Percentiles rank a stretch among this genome's conserved stretches.
phyloP scores from a whole-genome alignment of 2,888 invertebrate species.

The Sinelater perroti region DNA sequence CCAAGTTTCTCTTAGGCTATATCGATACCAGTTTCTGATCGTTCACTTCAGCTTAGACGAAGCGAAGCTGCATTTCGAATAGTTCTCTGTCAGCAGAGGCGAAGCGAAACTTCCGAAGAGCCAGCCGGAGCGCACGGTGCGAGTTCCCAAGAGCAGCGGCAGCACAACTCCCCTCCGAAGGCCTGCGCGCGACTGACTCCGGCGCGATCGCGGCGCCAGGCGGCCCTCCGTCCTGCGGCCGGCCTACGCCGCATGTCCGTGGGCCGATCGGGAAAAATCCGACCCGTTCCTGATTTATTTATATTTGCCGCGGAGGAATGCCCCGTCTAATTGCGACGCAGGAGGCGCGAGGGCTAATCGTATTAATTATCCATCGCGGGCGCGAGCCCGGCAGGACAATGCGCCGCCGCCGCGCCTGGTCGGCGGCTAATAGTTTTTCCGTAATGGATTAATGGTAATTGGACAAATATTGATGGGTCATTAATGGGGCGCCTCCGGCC shows the following conservation, averaged over 20 bases:
- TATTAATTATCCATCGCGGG: conserved; percentile 24
- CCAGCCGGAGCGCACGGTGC: no score
- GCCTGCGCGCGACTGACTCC: conserved; percentile 43
- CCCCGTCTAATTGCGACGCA: conserved; percentile 37
- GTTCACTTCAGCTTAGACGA: no score
- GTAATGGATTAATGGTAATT: conserved; percentile 13
- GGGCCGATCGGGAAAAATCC: conserved; percentile 51
- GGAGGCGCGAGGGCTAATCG: conserved; percentile 31
- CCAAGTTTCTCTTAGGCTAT: no score
- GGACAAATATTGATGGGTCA: not conserved
- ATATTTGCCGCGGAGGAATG: conserved; percentile 46
- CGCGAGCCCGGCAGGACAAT: conserved; percentile 16
- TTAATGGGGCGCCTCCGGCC: no score
- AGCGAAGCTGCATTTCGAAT: no score
- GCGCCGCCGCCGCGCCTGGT: conserved; percentile 4
- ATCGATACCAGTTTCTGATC: no score
- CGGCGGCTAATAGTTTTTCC: conserved; percentile 4
- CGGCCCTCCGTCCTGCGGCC: conserved; percentile 25
- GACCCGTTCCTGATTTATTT: conserved; percentile 55
- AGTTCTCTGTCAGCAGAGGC: no score
- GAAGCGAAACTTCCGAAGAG: no score
- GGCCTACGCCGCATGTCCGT: conserved; percentile 39
- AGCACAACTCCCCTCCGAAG: conserved; percentile 35
- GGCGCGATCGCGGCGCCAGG: conserved; percentile 21
- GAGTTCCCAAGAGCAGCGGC: conserved; percentile 12